Evolutionary conservation across 2,888 invertebrate species (phyloP), one percentile per base, ranked within the genome.

Genomic region (Periphyllus acericola): DNA sequence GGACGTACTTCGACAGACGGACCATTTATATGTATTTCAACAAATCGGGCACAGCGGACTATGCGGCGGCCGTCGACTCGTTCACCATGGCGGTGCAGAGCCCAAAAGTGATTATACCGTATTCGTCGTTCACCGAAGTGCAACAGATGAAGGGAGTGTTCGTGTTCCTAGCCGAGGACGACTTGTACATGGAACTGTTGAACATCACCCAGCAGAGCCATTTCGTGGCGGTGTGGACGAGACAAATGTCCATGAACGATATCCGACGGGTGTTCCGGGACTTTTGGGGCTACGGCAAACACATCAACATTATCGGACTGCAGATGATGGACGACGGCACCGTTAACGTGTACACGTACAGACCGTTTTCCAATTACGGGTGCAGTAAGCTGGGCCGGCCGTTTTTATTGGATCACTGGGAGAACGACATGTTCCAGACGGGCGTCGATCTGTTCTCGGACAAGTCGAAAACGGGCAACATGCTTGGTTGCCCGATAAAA

Each of bases 301-400:
- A 88, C 34, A 29, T 84, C 1, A 89, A 89, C 36, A 75, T 89
- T 0, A 32, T 89, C 4, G 89, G 81, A 5, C 81, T 89, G 29
- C 60, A 76, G 40, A 25, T n/a, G 46, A 66, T 60, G 32, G 83
- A 82, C 29, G 71, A 46, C 21, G 46, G 40, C 8, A 72, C 32
- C 46, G 80, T 89, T 14, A 72, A 89, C 17, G 89, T 90, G n/a
- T 90, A 90, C 89, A 90, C 90, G 0, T 90, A 90, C 76, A 83
- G 85, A 40, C 90, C 90, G 8, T 90, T 90, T 74, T 89, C 90
- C 9, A 89, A 88, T n/a, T 89, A 89, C 36, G 89, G 90, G n/a
- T 90, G 90, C 83, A 89, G 89, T 52, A 89, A 89, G n/a, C 89
- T 90, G 29, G 89, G 90, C 14, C 89, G 90, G 5, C 90, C 90